Conservation (phyloP, 2,888 invertebrate species). For the Bembecia ichneumoniformis region DNA sequence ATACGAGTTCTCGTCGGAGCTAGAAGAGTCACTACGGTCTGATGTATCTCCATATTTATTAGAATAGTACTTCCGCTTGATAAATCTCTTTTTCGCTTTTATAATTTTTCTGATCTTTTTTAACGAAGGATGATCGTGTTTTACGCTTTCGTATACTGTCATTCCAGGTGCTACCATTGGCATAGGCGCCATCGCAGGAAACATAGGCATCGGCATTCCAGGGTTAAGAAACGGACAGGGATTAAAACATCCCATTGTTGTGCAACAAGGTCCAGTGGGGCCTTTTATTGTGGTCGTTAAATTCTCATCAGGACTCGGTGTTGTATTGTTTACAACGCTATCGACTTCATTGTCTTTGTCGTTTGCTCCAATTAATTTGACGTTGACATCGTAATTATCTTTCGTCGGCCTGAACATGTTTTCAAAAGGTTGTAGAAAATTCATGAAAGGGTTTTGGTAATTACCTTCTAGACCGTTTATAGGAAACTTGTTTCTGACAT, state of each 20-base stretch:
- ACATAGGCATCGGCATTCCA: conserved; percentile 9
- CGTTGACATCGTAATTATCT: background rate
- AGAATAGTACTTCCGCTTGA: too few species aligned
- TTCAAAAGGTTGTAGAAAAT: background rate
- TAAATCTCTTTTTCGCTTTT: background rate
- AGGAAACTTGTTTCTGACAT: background rate
- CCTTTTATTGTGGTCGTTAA: background rate
- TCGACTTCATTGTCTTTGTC: background rate
- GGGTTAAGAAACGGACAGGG: conserved; percentile 2
- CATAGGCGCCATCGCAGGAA: conserved; percentile 10
- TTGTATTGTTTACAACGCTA: background rate
- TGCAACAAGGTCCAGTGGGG: conserved; percentile 2
- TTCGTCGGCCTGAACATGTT: background rate
- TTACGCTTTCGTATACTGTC: conserved; percentile 40
- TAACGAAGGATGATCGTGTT: conserved; percentile 47
- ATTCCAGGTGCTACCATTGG: conserved; percentile 32
- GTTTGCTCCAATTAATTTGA: background rate
- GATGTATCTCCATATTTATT: background rate
- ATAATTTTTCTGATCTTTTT: conserved; percentile 29
- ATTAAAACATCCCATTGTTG: conserved; percentile 2
- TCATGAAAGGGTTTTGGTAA: background rate
- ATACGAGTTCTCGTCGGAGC: background rate
- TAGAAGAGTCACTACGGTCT: background rate
- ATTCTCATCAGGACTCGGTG: background rate
- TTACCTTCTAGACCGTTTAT: background rate